These are phyloP conservation scores for Schmidtea mediterranea DNA, from an alignment of 1,140 invertebrate species.

Conservation along the genomic window DNA sequence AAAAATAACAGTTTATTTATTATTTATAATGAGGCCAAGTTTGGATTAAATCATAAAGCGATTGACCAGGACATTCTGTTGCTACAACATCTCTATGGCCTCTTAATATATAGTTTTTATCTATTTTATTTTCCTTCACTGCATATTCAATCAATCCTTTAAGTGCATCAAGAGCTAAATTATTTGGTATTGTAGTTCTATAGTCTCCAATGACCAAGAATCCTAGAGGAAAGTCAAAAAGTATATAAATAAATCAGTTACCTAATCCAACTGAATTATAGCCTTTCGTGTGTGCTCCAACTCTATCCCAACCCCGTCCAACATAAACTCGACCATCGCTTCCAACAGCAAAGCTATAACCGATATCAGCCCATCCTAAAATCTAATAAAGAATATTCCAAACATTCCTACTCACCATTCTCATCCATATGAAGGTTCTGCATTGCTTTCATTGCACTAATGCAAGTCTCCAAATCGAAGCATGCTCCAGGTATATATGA, in stretches of 20 bases:
- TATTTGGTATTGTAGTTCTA: slow-evolving; percentile 11
- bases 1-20: too few species aligned
- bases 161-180: slow-evolving; percentile 10
- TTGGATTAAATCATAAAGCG: too few species aligned
- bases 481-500: too few species aligned
- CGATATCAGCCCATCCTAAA: slow-evolving; percentile 5
- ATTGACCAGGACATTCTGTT: neutral
- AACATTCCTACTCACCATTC: too few species aligned
- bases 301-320: slow-evolving; percentile 28
- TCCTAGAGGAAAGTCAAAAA: slow-evolving; percentile 27
- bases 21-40: too few species aligned
- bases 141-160: slow-evolving; percentile 13
- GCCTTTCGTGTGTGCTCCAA: slow-evolving; percentile 36
- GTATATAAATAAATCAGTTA: too few species aligned
- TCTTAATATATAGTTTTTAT: slow-evolving; percentile 11
- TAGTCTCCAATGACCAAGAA: slow-evolving; percentile 40
- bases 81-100: slow-evolving; percentile 12
- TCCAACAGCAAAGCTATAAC: slow-evolving; percentile 1
- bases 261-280: slow-evolving; percentile 29
- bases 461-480: too few species aligned
- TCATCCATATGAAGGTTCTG: too few species aligned
- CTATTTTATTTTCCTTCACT: slow-evolving; percentile 9
- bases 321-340: slow-evolving; percentile 1
- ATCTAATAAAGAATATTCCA: too few species aligned
- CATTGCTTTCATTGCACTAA: too few species aligned